Base-by-base conservation (phyloP, 1,140 invertebrate species). In the Holcopasites calliopsidis region DNA sequence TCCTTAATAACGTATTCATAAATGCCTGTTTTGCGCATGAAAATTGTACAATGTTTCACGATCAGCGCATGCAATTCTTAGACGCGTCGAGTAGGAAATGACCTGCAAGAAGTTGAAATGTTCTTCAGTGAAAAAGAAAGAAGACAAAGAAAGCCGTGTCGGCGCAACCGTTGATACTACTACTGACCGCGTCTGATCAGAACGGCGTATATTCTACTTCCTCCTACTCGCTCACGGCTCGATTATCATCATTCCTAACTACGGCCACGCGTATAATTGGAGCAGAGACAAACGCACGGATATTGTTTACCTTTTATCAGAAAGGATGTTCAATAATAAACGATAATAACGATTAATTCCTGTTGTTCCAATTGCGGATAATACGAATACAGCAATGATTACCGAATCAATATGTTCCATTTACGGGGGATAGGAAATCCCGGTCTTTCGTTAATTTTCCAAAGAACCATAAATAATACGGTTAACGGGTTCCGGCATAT, bases 81-180 rank as follows among this genome's bases (percentile, higher is more conserved):
- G 11, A 33, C 26, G 33, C 33, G n/a, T 54, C 31, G n/a, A n/a
- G n/a, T n/a, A n/a, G n/a, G n/a, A n/a, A n/a, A n/a, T n/a, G n/a
- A n/a, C n/a, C n/a, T n/a, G n/a, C n/a, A n/a, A n/a, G n/a, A n/a
- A n/a, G n/a, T n/a, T n/a, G n/a, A n/a, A n/a, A n/a, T n/a, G n/a
- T n/a, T n/a, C n/a, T n/a, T n/a, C n/a, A n/a, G n/a, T n/a, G n/a
- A n/a, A n/a, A n/a, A n/a, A n/a, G n/a, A n/a, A n/a, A n/a, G n/a
- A n/a, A n/a, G n/a, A n/a, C n/a, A 73, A 61, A 54, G 70, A 71
- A 80, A 33, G 18, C 16, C 72, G 10, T 21, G 42, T 40, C 75
- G 23, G 50, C 58, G 31, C 21, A 38, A 54, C 52, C 62, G 75
- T 62, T 68, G 75, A 77, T 77, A 73, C 61, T 73, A 69, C 79